These are phyloP conservation scores for Parus major DNA, from an alignment of 2,113 vertebrate species.

Conservation along the genomic window DNA sequence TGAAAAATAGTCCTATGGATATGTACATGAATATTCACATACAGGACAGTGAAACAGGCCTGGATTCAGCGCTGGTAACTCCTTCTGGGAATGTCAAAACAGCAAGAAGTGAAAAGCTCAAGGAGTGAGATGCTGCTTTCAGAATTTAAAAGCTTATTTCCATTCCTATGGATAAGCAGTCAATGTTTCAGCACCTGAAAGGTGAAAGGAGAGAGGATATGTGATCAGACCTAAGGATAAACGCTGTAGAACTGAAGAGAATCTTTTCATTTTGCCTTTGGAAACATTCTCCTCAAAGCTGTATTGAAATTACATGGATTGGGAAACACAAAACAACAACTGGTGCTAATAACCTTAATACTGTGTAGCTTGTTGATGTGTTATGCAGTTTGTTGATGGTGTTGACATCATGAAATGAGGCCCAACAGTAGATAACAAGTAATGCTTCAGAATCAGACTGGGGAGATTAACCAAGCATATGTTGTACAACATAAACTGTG, in stretches of 20 bases:
- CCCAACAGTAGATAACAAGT: background rate
- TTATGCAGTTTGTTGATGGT: conserved; percentile 23
- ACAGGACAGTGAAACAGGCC: conserved; percentile 20
- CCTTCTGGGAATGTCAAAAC: conserved; percentile 33
- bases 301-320: background rate
- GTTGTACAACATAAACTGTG: background rate
- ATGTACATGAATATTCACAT: conserved; percentile 42
- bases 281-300: conserved; percentile 27
- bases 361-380: background rate
- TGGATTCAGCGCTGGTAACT: conserved; percentile 30
- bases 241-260: background rate
- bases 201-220: background rate
- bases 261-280: background rate
- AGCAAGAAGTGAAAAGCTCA: conserved; percentile 15
- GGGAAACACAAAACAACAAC: conserved; percentile 5
- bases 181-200: background rate
- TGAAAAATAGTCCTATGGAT: conserved; percentile 12
- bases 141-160: conserved; percentile 25
- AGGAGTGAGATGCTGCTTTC: conserved; percentile 7
- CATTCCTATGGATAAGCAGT: conserved; percentile 14
- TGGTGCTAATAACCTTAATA: conserved; percentile 58
- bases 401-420: conserved; percentile 29
- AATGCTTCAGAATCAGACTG: conserved; percentile 31
- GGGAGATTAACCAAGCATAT: conserved; percentile 33
- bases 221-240: background rate